These are phyloP conservation scores for Drosophila kikkawai DNA, from an alignment of 1,140 invertebrate species.

Conservation along the genomic window DNA sequence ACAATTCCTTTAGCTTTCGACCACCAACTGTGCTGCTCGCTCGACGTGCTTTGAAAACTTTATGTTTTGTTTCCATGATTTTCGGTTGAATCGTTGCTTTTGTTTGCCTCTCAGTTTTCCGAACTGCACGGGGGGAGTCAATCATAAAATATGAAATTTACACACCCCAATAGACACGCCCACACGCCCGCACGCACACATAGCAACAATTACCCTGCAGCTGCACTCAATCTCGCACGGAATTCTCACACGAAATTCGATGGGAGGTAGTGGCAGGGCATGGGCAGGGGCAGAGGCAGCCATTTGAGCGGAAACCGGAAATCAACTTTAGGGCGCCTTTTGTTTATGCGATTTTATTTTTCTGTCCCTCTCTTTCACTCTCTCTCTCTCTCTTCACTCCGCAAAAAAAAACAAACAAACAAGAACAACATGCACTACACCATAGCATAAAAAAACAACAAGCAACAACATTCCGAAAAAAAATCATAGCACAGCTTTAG, in stretches of 20 bases:
- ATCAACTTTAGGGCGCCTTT: slow-evolving; percentile 79
- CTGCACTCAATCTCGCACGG: slow-evolving; percentile 63
- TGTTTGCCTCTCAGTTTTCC: slow-evolving; percentile 15
- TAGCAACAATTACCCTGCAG: slow-evolving; percentile 71
- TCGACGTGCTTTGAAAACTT: slow-evolving; percentile 22
- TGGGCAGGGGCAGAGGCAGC: slow-evolving; percentile 16
- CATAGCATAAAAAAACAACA: slow-evolving; percentile 19
- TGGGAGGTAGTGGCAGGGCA: background rate
- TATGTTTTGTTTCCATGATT: slow-evolving; percentile 3
- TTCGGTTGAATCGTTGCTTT: slow-evolving; percentile 16
- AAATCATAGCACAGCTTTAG: slow-evolving; percentile 67
- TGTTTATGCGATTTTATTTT: slow-evolving; percentile 75
- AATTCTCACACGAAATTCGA: slow-evolving; percentile 70
- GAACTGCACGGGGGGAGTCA: slow-evolving; percentile 50
- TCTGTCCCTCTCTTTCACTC: background rate
- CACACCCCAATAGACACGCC: slow-evolving; percentile 53
- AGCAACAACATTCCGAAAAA: slow-evolving; percentile 53
- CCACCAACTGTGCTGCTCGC: background rate
- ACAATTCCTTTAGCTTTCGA: background rate
- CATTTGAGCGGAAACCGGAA: slow-evolving; percentile 83
- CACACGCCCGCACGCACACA: slow-evolving; percentile 35
- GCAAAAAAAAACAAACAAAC: slow-evolving; percentile 21
- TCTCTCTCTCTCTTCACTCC: background rate
- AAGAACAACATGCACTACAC: slow-evolving; percentile 21
- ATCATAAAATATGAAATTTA: slow-evolving; percentile 80